Base-by-base conservation (phyloP, 1,140 invertebrate genomes). In the Chymomyza costata region DNA sequence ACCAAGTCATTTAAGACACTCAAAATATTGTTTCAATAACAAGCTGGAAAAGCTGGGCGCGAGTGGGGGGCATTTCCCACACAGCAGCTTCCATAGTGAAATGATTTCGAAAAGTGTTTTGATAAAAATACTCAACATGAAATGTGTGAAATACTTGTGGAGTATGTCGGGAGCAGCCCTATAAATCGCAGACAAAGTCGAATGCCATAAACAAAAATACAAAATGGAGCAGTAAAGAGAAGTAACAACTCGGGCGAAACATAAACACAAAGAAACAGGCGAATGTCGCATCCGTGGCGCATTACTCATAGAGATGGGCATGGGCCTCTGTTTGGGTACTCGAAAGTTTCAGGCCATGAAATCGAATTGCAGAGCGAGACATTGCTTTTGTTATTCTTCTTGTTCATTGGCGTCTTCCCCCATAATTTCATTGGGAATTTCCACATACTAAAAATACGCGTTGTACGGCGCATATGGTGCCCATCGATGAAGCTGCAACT, bases 361-460 rank as follows among this genome's bases (percentile, higher is more conserved):
- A n/a, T n/a, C n/a, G n/a, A n/a, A n/a, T n/a, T n/a, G n/a, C n/a
- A n/a, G n/a, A n/a, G n/a, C n/a, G n/a, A n/a, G n/a, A n/a, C n/a
- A n/a, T n/a, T n/a, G n/a, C n/a, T n/a, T n/a, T n/a, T n/a, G n/a
- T n/a, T n/a, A n/a, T n/a, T n/a, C n/a, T n/a, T n/a, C n/a, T n/a
- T n/a, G n/a, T n/a, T n/a, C n/a, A n/a, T n/a, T n/a, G n/a, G n/a
- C n/a, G n/a, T n/a, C n/a, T n/a, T n/a, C n/a, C n/a, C n/a, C 13
- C 21, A 3, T n/a, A 32, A 6, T 40, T 52, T n/a, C n/a, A n/a
- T n/a, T n/a, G n/a, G n/a, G n/a, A n/a, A n/a, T n/a, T n/a, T n/a
- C n/a, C n/a, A n/a, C n/a, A n/a, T n/a, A n/a, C 51, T 15, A 32
- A 64, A 64, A 64, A 64, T 64, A 44, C n/a, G 6, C 11, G n/a